Evolutionary conservation across 1,140 invertebrate genomes (phyloP).

Genomic region (Laupala kohalensis): DNA sequence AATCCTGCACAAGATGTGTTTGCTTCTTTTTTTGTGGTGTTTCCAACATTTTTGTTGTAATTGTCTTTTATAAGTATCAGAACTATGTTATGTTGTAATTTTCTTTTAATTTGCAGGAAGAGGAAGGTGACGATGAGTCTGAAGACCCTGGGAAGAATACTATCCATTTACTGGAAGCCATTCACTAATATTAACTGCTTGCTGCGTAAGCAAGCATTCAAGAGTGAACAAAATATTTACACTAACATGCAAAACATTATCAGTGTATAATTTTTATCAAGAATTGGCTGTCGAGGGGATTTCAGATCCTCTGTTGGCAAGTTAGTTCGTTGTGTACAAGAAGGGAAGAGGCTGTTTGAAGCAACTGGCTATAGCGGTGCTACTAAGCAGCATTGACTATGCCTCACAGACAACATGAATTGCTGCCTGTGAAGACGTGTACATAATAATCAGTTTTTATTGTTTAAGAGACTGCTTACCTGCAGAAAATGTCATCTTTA

Average conservation of each 20-base stretch:
- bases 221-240: neutral
- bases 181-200: conserved; percentile 10
- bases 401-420: neutral
- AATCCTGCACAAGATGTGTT: neutral
- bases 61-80: neutral
- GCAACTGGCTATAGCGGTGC: neutral
- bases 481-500: neutral
- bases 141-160: conserved; percentile 14
- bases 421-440: neutral
- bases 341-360: neutral
- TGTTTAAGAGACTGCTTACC: neutral
- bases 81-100: neutral
- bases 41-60: neutral
- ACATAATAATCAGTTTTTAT: neutral
- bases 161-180: conserved; percentile 15
- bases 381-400: neutral
- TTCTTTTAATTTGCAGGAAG: conserved; percentile 4
- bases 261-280: too few species aligned
- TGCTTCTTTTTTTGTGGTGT: neutral
- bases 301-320: neutral
- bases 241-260: too few species aligned
- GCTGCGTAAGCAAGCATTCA: neutral
- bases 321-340: neutral
- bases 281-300: too few species aligned
- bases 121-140: conserved; percentile 10